Evolutionary conservation across 2,113 vertebrate species (phyloP).

Genomic region (Butorides virescens): DNA sequence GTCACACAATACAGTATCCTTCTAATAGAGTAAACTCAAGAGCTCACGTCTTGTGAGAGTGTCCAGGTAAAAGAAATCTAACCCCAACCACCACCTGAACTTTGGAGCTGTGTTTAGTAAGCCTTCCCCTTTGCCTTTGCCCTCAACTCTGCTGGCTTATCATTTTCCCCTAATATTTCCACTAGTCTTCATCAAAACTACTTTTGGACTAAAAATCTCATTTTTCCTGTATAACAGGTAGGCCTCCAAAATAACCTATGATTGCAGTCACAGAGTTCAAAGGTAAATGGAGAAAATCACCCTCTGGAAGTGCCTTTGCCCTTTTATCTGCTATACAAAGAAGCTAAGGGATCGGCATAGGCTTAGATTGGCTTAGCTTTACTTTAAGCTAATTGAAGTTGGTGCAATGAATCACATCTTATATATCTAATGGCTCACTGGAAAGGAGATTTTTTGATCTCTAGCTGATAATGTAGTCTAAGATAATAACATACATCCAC

Average conservation of each 20-base stretch:
- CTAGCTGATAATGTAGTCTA: neutral
- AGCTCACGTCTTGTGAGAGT: neutral
- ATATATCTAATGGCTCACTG: neutral
- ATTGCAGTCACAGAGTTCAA: neutral
- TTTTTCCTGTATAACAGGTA: neutral
- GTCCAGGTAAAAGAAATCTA: neutral
- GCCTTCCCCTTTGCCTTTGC: neutral
- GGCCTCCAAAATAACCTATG: neutral
- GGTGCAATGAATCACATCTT: neutral
- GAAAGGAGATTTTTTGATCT: neutral
- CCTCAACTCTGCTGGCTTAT: neutral
- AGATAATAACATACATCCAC: neutral
- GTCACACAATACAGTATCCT: neutral
- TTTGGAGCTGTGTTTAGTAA: neutral
- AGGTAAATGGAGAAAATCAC: neutral
- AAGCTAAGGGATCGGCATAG: neutral
- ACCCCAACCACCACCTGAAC: neutral
- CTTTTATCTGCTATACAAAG: neutral
- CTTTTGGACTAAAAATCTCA: neutral
- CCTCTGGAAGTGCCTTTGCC: neutral
- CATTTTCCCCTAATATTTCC: neutral
- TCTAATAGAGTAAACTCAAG: neutral
- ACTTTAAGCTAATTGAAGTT: neutral
- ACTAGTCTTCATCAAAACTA: neutral
- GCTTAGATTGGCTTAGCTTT: neutral